Percentiles rank a stretch among this genome's conserved stretches.
Conservation (phyloP, 2,888 invertebrate genomes). For the Diachrysia chrysitis region DNA sequence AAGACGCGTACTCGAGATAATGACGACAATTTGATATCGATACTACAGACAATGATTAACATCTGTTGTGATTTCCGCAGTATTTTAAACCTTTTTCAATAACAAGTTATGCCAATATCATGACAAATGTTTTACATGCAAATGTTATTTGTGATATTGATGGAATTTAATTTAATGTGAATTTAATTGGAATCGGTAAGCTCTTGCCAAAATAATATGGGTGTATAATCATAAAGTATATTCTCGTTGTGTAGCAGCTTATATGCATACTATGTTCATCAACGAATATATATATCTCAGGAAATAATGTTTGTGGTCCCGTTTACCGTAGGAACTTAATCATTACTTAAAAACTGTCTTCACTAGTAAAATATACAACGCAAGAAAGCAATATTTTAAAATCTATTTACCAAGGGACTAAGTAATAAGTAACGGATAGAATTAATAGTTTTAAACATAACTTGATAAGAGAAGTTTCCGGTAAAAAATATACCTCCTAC, state of each 20-base stretch:
- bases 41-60: slow-evolving; percentile 9
- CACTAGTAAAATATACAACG: not conserved
- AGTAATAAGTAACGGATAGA: not conserved
- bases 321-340: slow-evolving; percentile 29
- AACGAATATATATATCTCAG: slow-evolving; percentile 21
- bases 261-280: slow-evolving; percentile 3
- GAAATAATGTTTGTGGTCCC: slow-evolving; percentile 33
- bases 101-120: slow-evolving; percentile 23
- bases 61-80: slow-evolving; percentile 17
- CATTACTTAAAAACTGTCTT: not conserved
- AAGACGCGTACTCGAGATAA: not conserved
- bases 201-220: slow-evolving; percentile 42
- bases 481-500: slow-evolving; percentile 1
- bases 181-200: slow-evolving; percentile 14
- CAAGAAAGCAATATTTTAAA: not conserved
- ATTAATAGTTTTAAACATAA: not conserved
- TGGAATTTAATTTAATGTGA: slow-evolving; percentile 25
- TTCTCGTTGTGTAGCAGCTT: slow-evolving; percentile 15
- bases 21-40: not conserved
- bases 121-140: slow-evolving; percentile 35
- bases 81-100: slow-evolving; percentile 22
- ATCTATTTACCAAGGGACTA: not conserved
- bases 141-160: slow-evolving; percentile 28
- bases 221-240: slow-evolving; percentile 11
- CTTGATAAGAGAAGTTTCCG: not conserved